Evolutionary conservation across 2,888 invertebrate genomes (phyloP), one percentile per base, ranked within the genome.

Genomic region (Cerastoderma edule): DNA sequence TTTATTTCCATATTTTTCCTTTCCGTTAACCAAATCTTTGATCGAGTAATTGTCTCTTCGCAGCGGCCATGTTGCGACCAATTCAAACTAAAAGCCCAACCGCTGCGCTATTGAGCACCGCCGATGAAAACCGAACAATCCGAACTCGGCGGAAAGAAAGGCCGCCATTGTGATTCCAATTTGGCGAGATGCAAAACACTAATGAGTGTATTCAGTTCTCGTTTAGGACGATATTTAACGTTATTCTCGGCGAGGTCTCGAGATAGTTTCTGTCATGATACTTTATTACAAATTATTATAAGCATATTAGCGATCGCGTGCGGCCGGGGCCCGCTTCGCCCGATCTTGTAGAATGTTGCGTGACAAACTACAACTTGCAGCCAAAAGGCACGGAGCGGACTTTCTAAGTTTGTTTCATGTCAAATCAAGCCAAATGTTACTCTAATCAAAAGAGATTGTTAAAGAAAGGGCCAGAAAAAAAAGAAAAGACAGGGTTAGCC

Each of bases 261-360:
- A 68, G 82, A 74, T 74, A 73, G 50, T 68, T 53, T 56, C 72
- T 69, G 77, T 78, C 73, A 78, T 82, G 82, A 85, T 85, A 85
- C 83, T 83, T 78, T 83, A 83, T 84, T 83, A 79, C 84, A 83
- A 84, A 80, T 85, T 85, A 85, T 85, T 85, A 85, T 85, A 84
- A 83, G 75, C 83, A 79, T 85, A 85, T 85, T 84, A 85, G 74
- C 72, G 78, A 46, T 85, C 75, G 85, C 85, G 85, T 85, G 85
- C 63, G 53, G 68, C n/a, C 39, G 67, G 50, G 68, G 68, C 56
- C 56, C 63, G 33, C 27, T 50, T 64, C 50, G 66, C 54, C 63
- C 53, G 48, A 54, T 71, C 71, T 64, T 75, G 67, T 39, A 50
- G 46, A 60, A 56, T 48, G n/a, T 78, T 66, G 77, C 77, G 73